phyloP scores from a whole-genome alignment of 2,888 invertebrate species.

The Tipula confusa region DNA sequence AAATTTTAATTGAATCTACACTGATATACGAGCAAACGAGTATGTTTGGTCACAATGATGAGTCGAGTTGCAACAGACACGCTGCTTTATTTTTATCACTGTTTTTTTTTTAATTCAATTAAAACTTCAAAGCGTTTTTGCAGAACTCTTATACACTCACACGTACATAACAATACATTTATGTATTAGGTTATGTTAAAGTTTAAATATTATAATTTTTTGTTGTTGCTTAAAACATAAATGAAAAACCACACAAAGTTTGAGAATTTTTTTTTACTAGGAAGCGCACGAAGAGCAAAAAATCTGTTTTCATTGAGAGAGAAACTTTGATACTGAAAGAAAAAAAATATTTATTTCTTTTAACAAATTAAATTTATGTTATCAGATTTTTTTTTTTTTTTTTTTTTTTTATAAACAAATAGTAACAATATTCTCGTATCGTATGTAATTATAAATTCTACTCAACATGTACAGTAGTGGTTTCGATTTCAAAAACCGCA shows the following conservation, averaged over 20 bases:
- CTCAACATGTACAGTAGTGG: background rate
- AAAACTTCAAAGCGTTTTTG: background rate
- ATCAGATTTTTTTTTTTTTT: background rate
- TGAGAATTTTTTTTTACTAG: too few species aligned
- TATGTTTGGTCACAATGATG: too few species aligned
- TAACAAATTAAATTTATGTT: background rate
- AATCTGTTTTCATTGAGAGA: background rate
- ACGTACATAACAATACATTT: too few species aligned
- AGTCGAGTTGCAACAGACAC: too few species aligned
- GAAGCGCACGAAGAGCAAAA: background rate
- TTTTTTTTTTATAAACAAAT: background rate
- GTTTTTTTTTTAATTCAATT: background rate
- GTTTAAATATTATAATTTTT: background rate
- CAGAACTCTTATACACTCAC: too few species aligned
- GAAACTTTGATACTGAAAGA: background rate
- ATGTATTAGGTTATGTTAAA: too few species aligned
- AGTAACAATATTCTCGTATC: background rate
- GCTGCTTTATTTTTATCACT: background rate
- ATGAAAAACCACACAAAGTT: background rate
- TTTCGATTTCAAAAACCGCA: background rate
- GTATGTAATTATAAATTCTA: background rate
- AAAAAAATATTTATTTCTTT: background rate
- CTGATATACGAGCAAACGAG: too few species aligned
- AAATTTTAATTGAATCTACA: background rate
- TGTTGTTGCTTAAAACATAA: background rate